Evolutionary conservation across 2,113 vertebrate genomes (phyloP), one percentile per base, ranked within the genome.

Genomic region (Solea solea): DNA sequence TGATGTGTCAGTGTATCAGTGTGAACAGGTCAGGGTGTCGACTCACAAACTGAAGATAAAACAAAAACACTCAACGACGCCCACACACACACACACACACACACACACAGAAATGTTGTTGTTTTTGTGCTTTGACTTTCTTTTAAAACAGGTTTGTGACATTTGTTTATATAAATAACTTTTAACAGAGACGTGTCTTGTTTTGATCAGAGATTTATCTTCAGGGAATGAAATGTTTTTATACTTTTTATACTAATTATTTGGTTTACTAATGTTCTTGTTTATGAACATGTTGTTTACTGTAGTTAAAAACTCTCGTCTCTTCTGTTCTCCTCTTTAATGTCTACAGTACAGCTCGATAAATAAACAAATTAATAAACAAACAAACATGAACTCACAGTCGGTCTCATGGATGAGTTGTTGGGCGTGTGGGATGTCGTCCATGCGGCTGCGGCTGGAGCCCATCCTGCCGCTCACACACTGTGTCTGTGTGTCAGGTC

Each of bases 401-500:
- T 91, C 91, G 0, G 91, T 92, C 69, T 93, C 88, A 58, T 79
- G 16, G 63, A 92, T 77, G 51, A 93, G 81, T 60, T 88, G 39
- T 48, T 83, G 64, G 0, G 60, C 83, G n/a, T 90, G 15, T 1
- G 90, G 91, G 54, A 92, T 54, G 44, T 57, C 21, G 13, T 71
- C 27, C 5, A 88, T n/a, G 45, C 70, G 61, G 63, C 90, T 90
- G 74, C 51, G 76, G 28, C 40, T 76, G 72, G 72, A 88, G 40
- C 91, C 90, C 92, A 93, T 93, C 63, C 74, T 75, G 63, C 66
- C 15, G 16, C 51, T 42, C 14, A 50, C 11, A 3, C 52, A 8
- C 50, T 52, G n/a, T 54, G 21, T 27, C 52, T 11, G 52, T 34
- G 34, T 3, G 1, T 34, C 34, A 34, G 3, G 34, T 34, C 34